These are phyloP conservation scores for Laticauda colubrina DNA, from an alignment of 2,113 vertebrate genomes.

Conservation along the genomic window DNA sequence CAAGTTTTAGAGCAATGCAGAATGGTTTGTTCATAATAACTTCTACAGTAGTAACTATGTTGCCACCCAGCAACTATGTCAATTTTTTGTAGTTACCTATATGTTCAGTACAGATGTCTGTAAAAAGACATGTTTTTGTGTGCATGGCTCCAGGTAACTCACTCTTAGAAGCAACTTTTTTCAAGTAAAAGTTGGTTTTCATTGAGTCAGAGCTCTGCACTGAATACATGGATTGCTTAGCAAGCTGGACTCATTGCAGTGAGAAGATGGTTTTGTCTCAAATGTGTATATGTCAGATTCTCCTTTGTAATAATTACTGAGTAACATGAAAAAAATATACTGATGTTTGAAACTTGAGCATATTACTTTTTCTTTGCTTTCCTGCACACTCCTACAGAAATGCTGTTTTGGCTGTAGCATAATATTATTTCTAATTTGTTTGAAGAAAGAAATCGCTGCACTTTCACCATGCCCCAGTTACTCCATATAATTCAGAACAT, in stretches of 20 bases:
- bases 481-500: not conserved
- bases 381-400: not conserved
- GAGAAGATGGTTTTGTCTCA: not conserved
- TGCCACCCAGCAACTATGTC: not conserved
- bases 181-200: not conserved
- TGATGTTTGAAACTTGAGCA: not conserved
- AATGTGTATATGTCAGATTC: not conserved
- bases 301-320: not conserved
- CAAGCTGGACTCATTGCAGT: not conserved
- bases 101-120: not conserved
- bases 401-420: not conserved
- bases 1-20: not conserved
- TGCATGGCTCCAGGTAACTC: not conserved
- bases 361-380: not conserved
- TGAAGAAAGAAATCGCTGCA: not conserved
- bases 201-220: not conserved
- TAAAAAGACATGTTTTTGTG: not conserved
- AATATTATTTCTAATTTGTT: not conserved
- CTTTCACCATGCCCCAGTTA: not conserved
- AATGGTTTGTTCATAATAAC: not conserved
- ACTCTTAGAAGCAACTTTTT: not conserved
- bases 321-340: not conserved
- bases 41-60: not conserved
- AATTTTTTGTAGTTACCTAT: not conserved
- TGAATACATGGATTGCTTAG: not conserved